Conservation (phyloP, 2,888 invertebrate genomes). For the Oscheius myriophilus region DNA sequence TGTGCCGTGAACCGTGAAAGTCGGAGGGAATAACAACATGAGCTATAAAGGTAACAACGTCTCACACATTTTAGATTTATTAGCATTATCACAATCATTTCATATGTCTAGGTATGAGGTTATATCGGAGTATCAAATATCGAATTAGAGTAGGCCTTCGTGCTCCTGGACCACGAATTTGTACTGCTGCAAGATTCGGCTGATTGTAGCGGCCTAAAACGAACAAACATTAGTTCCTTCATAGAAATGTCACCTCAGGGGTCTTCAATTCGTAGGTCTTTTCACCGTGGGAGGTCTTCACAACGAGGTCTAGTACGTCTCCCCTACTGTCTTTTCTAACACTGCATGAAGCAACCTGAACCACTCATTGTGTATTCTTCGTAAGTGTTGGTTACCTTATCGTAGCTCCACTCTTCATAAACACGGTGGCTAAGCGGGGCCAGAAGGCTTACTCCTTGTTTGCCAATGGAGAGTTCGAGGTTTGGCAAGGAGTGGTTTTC, state of each 20-base stretch:
- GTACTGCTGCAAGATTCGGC: conserved; percentile 22
- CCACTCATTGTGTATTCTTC: background rate
- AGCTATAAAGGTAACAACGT: too few species aligned
- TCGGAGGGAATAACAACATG: too few species aligned
- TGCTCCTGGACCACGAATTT: conserved; percentile 24
- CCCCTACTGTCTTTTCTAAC: conserved; percentile 6
- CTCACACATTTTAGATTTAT: too few species aligned
- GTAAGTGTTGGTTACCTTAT: conserved; percentile 4
- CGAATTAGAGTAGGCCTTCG: conserved; percentile 13
- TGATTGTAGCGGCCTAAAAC: conserved; percentile 8
- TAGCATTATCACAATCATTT: too few species aligned
- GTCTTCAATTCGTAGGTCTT: conserved; percentile 6
- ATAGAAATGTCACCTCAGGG: background rate
- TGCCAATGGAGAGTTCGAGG: conserved; percentile 42
- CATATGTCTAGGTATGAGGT: too few species aligned
- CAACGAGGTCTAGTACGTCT: conserved; percentile 8
- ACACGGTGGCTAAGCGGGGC: conserved; percentile 40
- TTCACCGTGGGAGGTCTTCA: conserved; percentile 1
- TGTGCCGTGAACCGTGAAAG: too few species aligned
- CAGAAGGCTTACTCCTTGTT: conserved; percentile 35
- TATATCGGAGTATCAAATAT: too few species aligned
- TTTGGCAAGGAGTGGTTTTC: conserved; percentile 37
- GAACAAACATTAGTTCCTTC: background rate
- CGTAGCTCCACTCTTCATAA: conserved; percentile 40
- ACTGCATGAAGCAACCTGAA: conserved; percentile 5